Evolutionary conservation across 2,797 vertebrate genomes (phyloP).

Genomic region (Clarias platycephalus): DNA sequence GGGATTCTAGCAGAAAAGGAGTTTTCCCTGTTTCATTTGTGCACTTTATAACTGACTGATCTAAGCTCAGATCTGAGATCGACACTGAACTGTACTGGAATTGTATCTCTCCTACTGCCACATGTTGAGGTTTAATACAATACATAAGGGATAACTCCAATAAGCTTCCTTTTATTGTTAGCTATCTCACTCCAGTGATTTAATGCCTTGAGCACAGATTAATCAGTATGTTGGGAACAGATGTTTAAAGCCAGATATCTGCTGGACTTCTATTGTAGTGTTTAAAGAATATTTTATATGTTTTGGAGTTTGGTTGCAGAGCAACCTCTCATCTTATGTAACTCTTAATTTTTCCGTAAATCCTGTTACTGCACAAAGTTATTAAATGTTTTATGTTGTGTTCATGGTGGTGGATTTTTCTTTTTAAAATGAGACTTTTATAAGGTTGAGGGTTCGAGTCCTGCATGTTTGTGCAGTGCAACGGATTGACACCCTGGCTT

Average conservation of each 20-base stretch:
- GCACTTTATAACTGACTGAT: conserved; percentile 91
- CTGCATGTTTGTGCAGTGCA: too few species aligned
- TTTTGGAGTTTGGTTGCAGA: conserved; percentile 40
- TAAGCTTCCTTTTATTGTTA: not conserved
- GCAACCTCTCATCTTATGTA: conserved; percentile 39
- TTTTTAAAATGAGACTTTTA: conserved; percentile 2
- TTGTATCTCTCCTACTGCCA: conserved; percentile 9
- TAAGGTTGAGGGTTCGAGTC: too few species aligned
- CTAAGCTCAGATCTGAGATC: not conserved
- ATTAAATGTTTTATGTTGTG: conserved; percentile 42
- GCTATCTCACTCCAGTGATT: conserved; percentile 18
- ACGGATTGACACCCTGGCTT: too few species aligned
- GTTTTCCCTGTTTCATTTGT: conserved; percentile 92
- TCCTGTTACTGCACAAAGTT: conserved; percentile 30
- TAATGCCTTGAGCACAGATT: not conserved
- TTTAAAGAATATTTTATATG: conserved; percentile 31
- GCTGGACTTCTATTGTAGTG: conserved; percentile 19
- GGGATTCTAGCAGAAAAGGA: conserved; percentile 83
- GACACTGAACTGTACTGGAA: not conserved
- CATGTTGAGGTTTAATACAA: not conserved
- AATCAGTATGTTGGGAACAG: not conserved
- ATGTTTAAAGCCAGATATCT: not conserved
- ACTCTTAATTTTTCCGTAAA: conserved; percentile 3
- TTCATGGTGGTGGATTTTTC: conserved; percentile 11
- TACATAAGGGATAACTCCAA: not conserved